Evolutionary conservation across 2,888 invertebrate genomes (phyloP), one percentile per base, ranked within the genome.

Genomic region (Eupithecia centaureata): DNA sequence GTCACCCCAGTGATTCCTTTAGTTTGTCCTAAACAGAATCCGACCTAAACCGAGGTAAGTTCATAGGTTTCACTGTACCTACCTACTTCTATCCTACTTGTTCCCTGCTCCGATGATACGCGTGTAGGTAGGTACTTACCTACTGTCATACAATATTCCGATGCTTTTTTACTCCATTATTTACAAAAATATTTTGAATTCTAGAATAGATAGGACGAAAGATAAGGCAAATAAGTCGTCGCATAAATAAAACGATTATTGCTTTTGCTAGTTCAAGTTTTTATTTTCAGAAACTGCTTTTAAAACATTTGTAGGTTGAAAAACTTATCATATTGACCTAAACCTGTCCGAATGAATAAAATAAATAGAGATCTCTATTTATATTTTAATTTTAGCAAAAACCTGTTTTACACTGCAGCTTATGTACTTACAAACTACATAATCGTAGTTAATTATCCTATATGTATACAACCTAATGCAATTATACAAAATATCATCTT

Each of bases 401-500:
- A 87, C 83, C 82, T 84, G 82, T 83, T 84, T 86, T 90, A 90
- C 89, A 89, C 84, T 82, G 78, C 86, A 88, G 86, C 83, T 78
- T 84, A 86, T 79, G 79, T 79, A 79, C 79, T 79, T 84, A 85
- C 73, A 81, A 18, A 79, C 86, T 89, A 88, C 82, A 79, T 80
- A 70, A 80, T 84, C 84, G 83, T 86, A 76, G 70, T 75, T 83
- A 79, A 38, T 69, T 81, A 87, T 85, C 86, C 87, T 91, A 91
- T 27, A 54, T 27, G 27, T 54, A 42, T 89, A 92, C 91, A 92
- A 92, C 91, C 91, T 89, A 90, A 89, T 83, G 86, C 86, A 90
- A 92, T 91, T 90, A 90, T 91, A 92, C 90, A 92, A 91, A 92
- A 91, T 91, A 92, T 88, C 82, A 80, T 86, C 82, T 85, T 84